Conservation (phyloP, 2,888 invertebrate genomes). For the Anoncus sp. region DNA sequence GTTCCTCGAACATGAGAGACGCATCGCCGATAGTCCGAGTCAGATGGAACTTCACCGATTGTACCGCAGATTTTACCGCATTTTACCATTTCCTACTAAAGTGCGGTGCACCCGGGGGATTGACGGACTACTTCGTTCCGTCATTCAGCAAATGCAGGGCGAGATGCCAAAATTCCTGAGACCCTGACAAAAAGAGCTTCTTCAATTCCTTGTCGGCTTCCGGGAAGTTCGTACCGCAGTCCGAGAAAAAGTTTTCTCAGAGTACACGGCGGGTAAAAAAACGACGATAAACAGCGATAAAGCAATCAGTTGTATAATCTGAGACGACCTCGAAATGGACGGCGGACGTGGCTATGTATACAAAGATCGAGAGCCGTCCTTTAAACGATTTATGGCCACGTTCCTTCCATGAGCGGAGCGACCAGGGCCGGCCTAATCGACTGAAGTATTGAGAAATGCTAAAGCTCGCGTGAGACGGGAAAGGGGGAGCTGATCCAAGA, state of each 20-base stretch:
- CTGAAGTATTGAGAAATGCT: too few relatives aligned
- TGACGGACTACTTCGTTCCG: conserved; percentile 69
- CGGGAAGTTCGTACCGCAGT: background rate
- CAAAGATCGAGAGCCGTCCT: background rate
- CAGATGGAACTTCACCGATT: conserved; percentile 70
- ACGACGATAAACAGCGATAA: background rate
- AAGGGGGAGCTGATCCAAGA: conserved; percentile 64
- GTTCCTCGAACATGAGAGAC: conserved; percentile 59
- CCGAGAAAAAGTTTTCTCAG: background rate
- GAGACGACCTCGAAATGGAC: conserved; percentile 5
- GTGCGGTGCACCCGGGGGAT: conserved; percentile 70
- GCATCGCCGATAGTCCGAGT: conserved; percentile 58
- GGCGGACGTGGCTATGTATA: background rate
- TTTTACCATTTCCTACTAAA: conserved; percentile 74
- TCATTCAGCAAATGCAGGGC: conserved; percentile 11
- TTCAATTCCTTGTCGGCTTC: conserved; percentile 22
- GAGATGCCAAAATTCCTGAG: background rate
- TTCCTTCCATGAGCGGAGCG: background rate
- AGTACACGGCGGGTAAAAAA: background rate
- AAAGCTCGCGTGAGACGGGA: too few relatives aligned
- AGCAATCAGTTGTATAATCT: background rate
- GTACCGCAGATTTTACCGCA: conserved; percentile 69
- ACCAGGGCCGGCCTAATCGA: background rate
- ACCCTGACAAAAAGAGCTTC: background rate
- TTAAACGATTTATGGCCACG: background rate